Evolutionary conservation across 2,888 invertebrate species (phyloP).

Genomic region (Saturnia pavonia): DNA sequence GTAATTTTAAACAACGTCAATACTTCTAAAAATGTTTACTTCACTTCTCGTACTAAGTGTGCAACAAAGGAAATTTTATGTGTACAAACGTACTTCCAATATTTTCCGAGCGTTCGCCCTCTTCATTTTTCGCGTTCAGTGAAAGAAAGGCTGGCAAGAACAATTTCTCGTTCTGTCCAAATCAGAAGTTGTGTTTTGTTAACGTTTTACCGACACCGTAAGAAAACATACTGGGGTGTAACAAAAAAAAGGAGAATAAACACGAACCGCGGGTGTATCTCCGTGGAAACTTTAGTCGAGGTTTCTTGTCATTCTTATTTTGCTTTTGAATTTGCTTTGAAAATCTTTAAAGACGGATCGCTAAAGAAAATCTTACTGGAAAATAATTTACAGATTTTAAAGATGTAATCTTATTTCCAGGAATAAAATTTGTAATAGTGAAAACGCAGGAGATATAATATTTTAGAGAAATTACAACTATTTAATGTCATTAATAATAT

Average conservation of each 20-base stretch:
- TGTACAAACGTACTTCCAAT: conserved; percentile 10
- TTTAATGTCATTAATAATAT: neutral
- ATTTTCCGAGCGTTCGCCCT: neutral
- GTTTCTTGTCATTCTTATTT: neutral
- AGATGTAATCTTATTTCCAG: neutral
- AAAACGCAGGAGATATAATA: neutral
- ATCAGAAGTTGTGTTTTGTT: conserved; percentile 14
- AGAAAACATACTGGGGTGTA: conserved; percentile 5
- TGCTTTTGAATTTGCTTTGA: neutral
- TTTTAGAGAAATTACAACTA: neutral
- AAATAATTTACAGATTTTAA: neutral
- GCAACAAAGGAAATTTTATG: conserved; percentile 7
- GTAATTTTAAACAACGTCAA: conserved; percentile 1
- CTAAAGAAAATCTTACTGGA: neutral
- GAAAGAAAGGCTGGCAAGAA: conserved; percentile 10
- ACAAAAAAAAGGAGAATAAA: conserved; percentile 9
- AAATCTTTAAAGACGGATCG: neutral
- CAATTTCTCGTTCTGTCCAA: conserved; percentile 12
- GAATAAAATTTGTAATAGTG: neutral
- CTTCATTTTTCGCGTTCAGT: conserved; percentile 18
- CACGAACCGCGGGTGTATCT: conserved; percentile 4
- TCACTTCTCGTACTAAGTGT: conserved; percentile 2
- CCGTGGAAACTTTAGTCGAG: neutral
- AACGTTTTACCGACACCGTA: conserved; percentile 9
- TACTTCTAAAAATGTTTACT: neutral